Evolutionary conservation across 2,113 vertebrate species (phyloP).

Genomic region (Antennarius striatus): DNA sequence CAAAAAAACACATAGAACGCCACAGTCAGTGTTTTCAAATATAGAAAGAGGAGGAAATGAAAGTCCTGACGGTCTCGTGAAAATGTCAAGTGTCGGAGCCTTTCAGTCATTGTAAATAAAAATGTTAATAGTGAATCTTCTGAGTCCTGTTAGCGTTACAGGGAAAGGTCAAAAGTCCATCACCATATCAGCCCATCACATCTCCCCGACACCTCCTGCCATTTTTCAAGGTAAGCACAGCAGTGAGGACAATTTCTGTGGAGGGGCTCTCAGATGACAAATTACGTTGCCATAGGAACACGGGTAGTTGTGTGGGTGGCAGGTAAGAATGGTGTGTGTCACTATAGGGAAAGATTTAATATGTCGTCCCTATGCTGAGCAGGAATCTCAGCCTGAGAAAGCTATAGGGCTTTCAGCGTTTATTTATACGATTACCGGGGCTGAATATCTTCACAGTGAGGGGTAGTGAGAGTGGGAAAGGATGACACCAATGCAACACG

Average conservation of each 20-base stretch:
- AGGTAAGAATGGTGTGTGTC: conserved; percentile 47
- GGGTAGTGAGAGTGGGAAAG: neutral
- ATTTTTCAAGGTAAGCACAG: conserved; percentile 23
- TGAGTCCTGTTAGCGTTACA: conserved; percentile 9
- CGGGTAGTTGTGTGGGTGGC: conserved; percentile 61
- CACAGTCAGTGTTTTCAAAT: too few relatives aligned
- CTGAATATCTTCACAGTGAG: neutral
- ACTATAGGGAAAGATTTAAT: conserved; percentile 33
- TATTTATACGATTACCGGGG: neutral
- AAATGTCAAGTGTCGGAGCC: conserved; percentile 17
- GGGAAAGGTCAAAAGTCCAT: conserved; percentile 42
- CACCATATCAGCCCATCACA: conserved; percentile 10
- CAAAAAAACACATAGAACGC: too few relatives aligned
- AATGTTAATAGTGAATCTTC: conserved; percentile 18
- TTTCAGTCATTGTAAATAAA: conserved; percentile 18
- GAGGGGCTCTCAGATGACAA: conserved; percentile 60
- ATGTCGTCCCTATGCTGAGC: conserved; percentile 16
- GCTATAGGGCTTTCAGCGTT: neutral
- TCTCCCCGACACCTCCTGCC: conserved; percentile 36
- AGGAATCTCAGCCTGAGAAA: neutral
- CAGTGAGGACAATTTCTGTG: conserved; percentile 25
- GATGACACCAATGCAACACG: conserved; percentile 14
- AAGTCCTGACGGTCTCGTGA: neutral
- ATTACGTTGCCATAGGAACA: conserved; percentile 74
- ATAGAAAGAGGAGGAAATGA: neutral